Conservation (phyloP, 2,888 invertebrate genomes). For the Linyphia triangularis region DNA sequence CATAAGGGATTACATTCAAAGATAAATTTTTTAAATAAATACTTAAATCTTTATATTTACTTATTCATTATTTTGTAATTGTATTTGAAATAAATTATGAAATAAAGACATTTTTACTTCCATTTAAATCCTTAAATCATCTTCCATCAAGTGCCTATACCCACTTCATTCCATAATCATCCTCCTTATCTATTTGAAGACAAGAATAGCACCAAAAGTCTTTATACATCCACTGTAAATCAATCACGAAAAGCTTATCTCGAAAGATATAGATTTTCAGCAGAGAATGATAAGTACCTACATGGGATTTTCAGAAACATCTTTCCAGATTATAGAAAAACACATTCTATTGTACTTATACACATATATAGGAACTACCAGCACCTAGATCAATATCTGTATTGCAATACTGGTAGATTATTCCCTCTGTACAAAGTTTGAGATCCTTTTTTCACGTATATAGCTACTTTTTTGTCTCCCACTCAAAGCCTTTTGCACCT, state of each 20-base stretch:
- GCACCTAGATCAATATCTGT: conserved; percentile 39
- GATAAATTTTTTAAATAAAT: too few relatives aligned
- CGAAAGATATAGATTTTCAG: background rate
- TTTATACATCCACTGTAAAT: too few relatives aligned
- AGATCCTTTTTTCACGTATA: conserved; percentile 26
- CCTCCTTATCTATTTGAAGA: too few relatives aligned
- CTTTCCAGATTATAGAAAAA: background rate
- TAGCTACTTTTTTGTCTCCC: conserved; percentile 47
- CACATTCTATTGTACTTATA: background rate
- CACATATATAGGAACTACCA: background rate
- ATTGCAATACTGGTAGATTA: conserved; percentile 12
- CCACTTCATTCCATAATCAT: too few relatives aligned
- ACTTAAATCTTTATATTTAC: too few relatives aligned
- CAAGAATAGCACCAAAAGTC: too few relatives aligned
- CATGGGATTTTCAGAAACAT: background rate
- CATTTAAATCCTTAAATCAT: too few relatives aligned
- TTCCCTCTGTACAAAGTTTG: conserved; percentile 32
- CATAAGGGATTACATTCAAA: too few relatives aligned
- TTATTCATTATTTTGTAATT: too few relatives aligned
- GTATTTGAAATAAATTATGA: too few relatives aligned
- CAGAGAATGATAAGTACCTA: background rate
- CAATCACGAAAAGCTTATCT: conserved; percentile 1
- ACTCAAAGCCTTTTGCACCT: conserved; percentile 43
- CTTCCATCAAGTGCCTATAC: too few relatives aligned
- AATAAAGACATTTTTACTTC: too few relatives aligned